Conservation (phyloP, 1,140 invertebrate genomes). For the Potamilus streckersoni region DNA sequence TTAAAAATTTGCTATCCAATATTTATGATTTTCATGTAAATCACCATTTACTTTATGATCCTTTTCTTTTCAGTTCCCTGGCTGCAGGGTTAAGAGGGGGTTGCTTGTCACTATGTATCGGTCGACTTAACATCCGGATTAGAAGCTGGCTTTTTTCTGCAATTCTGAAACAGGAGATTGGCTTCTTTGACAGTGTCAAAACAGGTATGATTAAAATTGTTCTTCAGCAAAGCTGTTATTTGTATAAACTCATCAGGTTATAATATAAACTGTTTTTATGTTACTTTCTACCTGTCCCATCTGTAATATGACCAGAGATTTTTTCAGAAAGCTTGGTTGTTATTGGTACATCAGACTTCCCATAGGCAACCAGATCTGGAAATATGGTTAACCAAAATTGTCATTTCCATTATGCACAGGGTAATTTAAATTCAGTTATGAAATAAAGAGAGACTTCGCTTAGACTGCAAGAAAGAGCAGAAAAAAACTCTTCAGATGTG, state of each 20-base stretch:
- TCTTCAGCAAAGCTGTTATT: not conserved
- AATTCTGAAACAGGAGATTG: constrained; percentile 48
- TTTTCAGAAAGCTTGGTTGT: not conserved
- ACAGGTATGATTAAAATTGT: constrained; percentile 35
- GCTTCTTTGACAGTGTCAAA: constrained; percentile 53
- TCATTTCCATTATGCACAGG: too few species aligned
- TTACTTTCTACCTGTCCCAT: not conserved
- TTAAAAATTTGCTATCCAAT: too few species aligned
- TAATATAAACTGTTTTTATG: not conserved
- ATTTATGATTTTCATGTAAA: too few species aligned
- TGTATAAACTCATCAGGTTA: not conserved
- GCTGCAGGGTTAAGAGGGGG: constrained; percentile 36
- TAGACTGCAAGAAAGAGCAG: too few species aligned
- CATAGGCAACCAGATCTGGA: not conserved
- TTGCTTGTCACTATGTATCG: constrained; percentile 24
- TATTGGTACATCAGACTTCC: not conserved
- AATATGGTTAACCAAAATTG: too few species aligned
- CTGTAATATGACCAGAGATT: not conserved
- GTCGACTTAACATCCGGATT: constrained; percentile 37
- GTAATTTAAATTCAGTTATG: too few species aligned
- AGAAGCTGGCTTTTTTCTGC: constrained; percentile 42
- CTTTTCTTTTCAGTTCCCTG: constrained; percentile 32
- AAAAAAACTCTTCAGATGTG: not conserved
- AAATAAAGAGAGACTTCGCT: not conserved
- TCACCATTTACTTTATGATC: too few species aligned